phyloP scores from a whole-genome alignment of 2,888 invertebrate species.

The Galerucella nymphaeae region DNA sequence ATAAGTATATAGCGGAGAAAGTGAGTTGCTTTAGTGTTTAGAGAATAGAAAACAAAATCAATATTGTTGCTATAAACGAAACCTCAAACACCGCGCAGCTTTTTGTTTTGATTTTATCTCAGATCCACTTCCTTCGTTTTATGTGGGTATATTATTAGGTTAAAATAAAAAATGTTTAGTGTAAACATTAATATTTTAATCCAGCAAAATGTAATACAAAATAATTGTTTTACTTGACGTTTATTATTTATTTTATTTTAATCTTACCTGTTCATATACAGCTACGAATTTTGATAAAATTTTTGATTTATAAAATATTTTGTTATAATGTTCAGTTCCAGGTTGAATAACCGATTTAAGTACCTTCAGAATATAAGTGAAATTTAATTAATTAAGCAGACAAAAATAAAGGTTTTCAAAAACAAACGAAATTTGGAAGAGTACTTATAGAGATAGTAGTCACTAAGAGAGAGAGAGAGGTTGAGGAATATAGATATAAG shows the following conservation, averaged over 20 bases:
- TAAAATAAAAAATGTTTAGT: not conserved
- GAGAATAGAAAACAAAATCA: not conserved
- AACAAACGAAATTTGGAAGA: too few species aligned
- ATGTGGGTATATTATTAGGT: not conserved
- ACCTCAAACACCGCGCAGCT: not conserved
- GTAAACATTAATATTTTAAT: not conserved
- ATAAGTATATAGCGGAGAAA: not conserved
- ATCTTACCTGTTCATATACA: too few species aligned
- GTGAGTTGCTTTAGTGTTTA: not conserved
- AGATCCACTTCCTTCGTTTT: not conserved
- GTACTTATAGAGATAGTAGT: too few species aligned
- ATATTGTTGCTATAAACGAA: constrained; percentile 8
- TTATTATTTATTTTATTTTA: not conserved
- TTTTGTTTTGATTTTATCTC: constrained; percentile 11
- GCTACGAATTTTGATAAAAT: too few species aligned
- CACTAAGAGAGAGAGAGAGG: too few species aligned
- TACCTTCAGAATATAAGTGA: too few species aligned
- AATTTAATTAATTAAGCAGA: too few species aligned
- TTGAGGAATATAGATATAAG: too few species aligned
- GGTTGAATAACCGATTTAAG: too few species aligned
- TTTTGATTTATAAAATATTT: too few species aligned
- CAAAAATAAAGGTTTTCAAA: too few species aligned
- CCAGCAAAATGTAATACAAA: not conserved
- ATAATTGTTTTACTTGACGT: not conserved
- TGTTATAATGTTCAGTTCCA: too few species aligned